phyloP scores from a whole-genome alignment of 2,113 vertebrate genomes.

The Oxyruncus cristatus region DNA sequence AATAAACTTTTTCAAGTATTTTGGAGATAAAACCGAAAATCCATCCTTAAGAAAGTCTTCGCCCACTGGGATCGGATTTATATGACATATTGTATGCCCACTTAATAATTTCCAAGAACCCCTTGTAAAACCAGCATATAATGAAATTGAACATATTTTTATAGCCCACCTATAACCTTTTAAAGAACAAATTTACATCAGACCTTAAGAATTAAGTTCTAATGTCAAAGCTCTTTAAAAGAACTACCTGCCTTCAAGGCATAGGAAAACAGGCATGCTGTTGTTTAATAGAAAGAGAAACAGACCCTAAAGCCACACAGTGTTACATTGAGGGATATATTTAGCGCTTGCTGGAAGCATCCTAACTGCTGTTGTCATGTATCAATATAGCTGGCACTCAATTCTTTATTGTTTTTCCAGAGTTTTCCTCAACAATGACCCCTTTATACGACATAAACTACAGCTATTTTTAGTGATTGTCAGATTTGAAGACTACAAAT shows the following conservation, averaged over 20 bases:
- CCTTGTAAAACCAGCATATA: neutral
- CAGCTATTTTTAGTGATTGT: neutral
- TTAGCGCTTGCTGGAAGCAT: constrained; percentile 3
- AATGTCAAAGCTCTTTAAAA: neutral
- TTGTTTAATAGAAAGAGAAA: neutral
- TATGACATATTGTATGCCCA: neutral
- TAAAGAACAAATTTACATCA: neutral
- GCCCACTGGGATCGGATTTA: neutral
- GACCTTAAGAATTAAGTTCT: neutral
- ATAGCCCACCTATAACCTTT: neutral
- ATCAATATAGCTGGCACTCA: neutral
- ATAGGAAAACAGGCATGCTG: neutral
- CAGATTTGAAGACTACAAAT: neutral
- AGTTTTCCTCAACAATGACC: neutral
- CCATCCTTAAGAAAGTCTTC: neutral
- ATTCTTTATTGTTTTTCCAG: neutral
- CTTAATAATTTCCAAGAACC: neutral
- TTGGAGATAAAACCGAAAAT: neutral
- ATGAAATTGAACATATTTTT: neutral
- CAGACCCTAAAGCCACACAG: neutral
- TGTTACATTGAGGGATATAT: neutral
- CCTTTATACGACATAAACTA: neutral
- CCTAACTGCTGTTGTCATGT: neutral
- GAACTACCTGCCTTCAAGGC: neutral
- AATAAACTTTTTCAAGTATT: neutral